Evolutionary conservation across 2,113 vertebrate species (phyloP).

Genomic region (Dasypus novemcinctus): DNA sequence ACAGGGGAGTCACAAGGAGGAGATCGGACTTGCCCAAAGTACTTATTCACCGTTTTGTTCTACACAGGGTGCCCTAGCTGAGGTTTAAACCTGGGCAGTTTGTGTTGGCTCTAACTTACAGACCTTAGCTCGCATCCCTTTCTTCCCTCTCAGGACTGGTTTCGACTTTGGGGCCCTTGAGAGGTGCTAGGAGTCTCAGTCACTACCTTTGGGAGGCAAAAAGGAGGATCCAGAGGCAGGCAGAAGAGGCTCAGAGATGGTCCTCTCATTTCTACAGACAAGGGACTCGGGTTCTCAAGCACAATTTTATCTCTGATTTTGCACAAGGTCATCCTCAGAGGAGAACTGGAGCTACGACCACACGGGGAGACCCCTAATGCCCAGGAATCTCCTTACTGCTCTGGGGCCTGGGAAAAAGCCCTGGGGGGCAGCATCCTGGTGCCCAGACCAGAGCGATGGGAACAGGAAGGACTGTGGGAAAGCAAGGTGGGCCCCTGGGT

Average conservation of each 20-base stretch:
- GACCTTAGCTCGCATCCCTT: neutral
- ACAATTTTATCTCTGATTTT: conserved; percentile 8
- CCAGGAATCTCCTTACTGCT: neutral
- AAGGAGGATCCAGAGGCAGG: neutral
- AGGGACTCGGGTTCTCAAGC: neutral
- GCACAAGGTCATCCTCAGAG: neutral
- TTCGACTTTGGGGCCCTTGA: neutral
- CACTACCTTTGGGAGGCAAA: neutral
- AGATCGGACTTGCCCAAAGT: neutral
- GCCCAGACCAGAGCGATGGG: neutral
- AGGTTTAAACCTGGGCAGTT: neutral
- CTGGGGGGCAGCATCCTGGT: neutral
- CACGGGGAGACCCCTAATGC: neutral
- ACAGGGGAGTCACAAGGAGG: neutral
- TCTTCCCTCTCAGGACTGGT: neutral
- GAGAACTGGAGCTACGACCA: neutral
- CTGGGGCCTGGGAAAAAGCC: neutral
- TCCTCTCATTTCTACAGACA: neutral
- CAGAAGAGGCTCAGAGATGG: neutral
- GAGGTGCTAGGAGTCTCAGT: neutral
- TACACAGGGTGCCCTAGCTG: neutral
- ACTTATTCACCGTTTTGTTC: neutral
- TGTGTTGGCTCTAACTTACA: neutral
- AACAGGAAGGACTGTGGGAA: neutral
- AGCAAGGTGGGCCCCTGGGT: neutral